Conservation (phyloP, 2,888 invertebrate genomes). For the Platynereis dumerilii region DNA sequence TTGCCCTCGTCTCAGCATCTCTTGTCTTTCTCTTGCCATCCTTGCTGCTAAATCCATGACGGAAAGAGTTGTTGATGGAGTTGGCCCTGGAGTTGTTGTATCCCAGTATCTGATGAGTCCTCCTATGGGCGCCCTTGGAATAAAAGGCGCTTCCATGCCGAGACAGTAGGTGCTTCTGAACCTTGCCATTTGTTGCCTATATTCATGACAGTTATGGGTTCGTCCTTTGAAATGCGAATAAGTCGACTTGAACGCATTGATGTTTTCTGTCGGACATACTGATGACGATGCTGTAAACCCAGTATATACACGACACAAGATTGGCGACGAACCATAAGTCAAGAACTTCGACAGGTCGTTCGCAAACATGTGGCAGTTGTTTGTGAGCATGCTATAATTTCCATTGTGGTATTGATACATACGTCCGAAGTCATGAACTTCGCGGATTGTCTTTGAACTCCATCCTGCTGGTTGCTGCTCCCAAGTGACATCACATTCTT, state of each 20-base stretch:
- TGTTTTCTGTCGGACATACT: not conserved
- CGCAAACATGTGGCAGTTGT: constrained; percentile 2
- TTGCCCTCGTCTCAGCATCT: not conserved
- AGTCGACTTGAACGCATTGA: not conserved
- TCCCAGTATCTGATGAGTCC: no score
- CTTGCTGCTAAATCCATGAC: not conserved
- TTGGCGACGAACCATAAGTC: not conserved
- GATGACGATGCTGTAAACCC: not conserved
- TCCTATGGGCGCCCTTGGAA: not conserved
- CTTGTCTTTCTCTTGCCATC: not conserved
- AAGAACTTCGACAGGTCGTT: not conserved
- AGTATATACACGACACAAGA: not conserved
- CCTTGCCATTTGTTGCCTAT: not conserved
- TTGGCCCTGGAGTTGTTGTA: not conserved
- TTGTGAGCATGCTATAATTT: not conserved
- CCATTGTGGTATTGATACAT: constrained; percentile 1
- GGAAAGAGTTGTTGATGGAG: not conserved
- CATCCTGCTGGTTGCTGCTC: not conserved
- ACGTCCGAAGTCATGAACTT: not conserved
- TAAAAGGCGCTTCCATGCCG: not conserved
- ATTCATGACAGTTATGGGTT: not conserved
- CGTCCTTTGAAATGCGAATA: not conserved
- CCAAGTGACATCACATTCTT: not conserved
- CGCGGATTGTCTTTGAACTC: not conserved
- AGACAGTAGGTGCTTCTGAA: not conserved